phyloP scores from a whole-genome alignment of 2,113 vertebrate species.

The Hylia prasina region DNA sequence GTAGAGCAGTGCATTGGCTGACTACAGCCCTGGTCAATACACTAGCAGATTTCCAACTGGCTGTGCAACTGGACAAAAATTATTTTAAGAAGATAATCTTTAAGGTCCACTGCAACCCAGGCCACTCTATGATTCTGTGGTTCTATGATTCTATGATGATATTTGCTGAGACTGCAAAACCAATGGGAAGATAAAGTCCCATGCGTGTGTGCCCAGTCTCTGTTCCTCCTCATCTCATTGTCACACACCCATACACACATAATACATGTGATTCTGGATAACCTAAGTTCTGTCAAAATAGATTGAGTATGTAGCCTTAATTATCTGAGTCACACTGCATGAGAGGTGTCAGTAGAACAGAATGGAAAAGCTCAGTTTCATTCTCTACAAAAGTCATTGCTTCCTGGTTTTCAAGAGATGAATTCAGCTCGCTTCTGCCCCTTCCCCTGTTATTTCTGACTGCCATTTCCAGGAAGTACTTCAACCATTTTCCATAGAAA shows the following conservation, averaged over 20 bases:
- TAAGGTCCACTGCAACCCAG: neutral
- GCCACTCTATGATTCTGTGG: too few relatives aligned
- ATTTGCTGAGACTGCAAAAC: neutral
- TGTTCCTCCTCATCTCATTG: neutral
- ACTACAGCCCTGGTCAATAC: neutral
- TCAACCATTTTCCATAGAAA: neutral
- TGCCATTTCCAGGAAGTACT: neutral
- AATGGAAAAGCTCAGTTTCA: neutral
- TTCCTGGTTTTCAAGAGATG: neutral
- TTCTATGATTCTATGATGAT: neutral
- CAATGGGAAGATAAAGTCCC: neutral
- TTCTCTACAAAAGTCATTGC: neutral
- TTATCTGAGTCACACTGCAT: neutral
- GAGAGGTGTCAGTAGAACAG: neutral
- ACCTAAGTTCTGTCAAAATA: neutral
- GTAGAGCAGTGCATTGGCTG: neutral
- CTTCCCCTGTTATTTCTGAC: neutral
- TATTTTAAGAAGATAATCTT: neutral
- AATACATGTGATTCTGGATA: neutral
- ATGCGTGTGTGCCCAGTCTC: neutral
- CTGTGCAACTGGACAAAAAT: neutral
- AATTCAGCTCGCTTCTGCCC: neutral
- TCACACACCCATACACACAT: neutral
- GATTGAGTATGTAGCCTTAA: neutral
- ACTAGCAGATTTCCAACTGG: neutral